Evolutionary conservation across 2,113 vertebrate genomes (phyloP).

Genomic region (Indicator maculatus): DNA sequence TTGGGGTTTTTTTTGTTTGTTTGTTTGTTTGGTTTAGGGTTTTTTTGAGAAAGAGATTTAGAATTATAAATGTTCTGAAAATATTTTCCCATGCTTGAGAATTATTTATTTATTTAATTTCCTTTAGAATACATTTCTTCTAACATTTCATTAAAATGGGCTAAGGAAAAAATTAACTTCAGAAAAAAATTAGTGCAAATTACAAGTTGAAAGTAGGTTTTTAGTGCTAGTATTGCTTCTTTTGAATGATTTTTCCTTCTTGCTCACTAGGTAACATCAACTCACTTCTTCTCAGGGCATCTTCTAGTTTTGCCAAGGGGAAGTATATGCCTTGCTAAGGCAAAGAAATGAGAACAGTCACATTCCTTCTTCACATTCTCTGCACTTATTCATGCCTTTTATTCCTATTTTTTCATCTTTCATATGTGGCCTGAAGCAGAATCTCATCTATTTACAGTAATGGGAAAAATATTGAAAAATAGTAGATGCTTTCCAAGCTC

Average conservation of each 20-base stretch:
- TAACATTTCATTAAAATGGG: not conserved
- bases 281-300: not conserved
- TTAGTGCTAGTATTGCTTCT: not conserved
- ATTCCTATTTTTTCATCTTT: conserved; percentile 60
- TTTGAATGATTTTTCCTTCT: not conserved
- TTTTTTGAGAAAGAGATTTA: not conserved
- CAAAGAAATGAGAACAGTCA: not conserved
- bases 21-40: too few species aligned
- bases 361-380: not conserved
- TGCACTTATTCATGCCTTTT: conserved; percentile 19
- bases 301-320: not conserved
- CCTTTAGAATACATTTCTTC: not conserved
- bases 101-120: not conserved
- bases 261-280: not conserved
- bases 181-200: not conserved
- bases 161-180: not conserved
- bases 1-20: too few species aligned
- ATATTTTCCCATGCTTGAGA: not conserved
- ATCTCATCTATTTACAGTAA: conserved; percentile 64
- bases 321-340: not conserved
- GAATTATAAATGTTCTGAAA: not conserved
- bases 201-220: not conserved
- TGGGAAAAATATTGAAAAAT: conserved; percentile 60
- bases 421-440: conserved; percentile 38
- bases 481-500: conserved; percentile 37